A percentile compares a stretch with the other conserved stretches of the same genome.
These are phyloP conservation scores for Enteromius afrohamiltoni DNA, from an alignment of 2,797 vertebrate species.

Conservation along the genomic window DNA sequence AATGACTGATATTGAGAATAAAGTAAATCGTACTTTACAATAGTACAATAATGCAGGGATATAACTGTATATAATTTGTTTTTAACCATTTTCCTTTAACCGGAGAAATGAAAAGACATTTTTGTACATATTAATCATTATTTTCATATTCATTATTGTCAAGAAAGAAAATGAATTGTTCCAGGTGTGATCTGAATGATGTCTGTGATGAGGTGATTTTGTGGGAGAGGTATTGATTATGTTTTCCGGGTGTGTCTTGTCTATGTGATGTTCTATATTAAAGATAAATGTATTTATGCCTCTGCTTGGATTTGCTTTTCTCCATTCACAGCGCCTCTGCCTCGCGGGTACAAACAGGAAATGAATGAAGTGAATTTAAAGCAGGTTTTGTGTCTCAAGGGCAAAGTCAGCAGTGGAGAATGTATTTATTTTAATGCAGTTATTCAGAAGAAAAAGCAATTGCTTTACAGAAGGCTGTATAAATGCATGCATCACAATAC, in stretches of 20 bases:
- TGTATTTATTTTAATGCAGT: background rate
- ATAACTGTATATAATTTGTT: background rate
- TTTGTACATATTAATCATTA: background rate
- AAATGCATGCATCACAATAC: background rate
- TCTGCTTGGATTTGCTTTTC: background rate
- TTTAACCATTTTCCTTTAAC: background rate
- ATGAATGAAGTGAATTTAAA: background rate
- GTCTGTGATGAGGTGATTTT: background rate
- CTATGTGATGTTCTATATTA: background rate
- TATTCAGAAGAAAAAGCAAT: background rate
- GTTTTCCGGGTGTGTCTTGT: background rate
- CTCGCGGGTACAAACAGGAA: background rate
- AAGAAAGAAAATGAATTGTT: background rate
- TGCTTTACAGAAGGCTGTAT: background rate
- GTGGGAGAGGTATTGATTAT: background rate
- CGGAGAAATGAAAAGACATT: background rate
- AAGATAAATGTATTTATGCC: background rate
- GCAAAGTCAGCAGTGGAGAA: background rate
- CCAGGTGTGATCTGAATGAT: background rate
- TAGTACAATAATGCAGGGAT: background rate
- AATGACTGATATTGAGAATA: background rate
- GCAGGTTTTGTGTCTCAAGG: slow-evolving; percentile 1
- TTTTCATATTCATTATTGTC: background rate
- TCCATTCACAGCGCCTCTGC: background rate
- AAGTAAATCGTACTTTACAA: background rate